Evolutionary conservation across 92 coral and sea anemone species (phyloP).

Genomic region (Umimayanthus kanabou): DNA sequence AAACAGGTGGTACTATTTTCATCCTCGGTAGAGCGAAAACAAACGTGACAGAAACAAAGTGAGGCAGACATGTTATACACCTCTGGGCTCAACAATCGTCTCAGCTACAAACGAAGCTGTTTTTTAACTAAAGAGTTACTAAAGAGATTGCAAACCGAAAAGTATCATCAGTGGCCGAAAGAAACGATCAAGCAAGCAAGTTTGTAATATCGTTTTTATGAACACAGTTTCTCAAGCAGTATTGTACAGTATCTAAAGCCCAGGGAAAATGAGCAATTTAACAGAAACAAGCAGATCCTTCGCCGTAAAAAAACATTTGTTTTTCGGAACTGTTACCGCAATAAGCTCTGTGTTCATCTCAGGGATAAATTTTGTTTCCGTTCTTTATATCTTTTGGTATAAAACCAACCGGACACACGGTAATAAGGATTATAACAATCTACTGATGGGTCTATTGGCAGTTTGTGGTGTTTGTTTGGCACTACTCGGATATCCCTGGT

Average conservation of each 20-base stretch:
- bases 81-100: too few species aligned
- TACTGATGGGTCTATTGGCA: slow-evolving; percentile 50
- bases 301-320: slow-evolving; percentile 12
- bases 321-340: slow-evolving; percentile 20
- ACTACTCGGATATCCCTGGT: slow-evolving; percentile 46
- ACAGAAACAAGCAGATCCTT: background rate
- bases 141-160: too few species aligned
- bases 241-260: background rate
- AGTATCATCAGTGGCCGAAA: too few species aligned
- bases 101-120: too few species aligned
- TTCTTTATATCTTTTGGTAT: slow-evolving; percentile 33
- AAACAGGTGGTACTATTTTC: too few species aligned
- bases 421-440: slow-evolving; percentile 34
- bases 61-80: too few species aligned
- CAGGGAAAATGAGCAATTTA: background rate
- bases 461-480: slow-evolving; percentile 41
- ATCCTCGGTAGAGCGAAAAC: too few species aligned
- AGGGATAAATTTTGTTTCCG: slow-evolving; percentile 29
- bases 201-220: too few species aligned
- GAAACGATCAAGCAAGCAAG: too few species aligned
- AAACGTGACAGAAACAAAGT: too few species aligned
- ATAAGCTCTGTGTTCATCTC: background rate
- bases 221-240: too few species aligned
- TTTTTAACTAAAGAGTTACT: too few species aligned
- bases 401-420: slow-evolving; percentile 22